A percentile compares a stretch with the other conserved stretches of the same genome.
Evolutionary conservation across 2,888 invertebrate genomes (phyloP).

Genomic region (Xylocampa areola): DNA sequence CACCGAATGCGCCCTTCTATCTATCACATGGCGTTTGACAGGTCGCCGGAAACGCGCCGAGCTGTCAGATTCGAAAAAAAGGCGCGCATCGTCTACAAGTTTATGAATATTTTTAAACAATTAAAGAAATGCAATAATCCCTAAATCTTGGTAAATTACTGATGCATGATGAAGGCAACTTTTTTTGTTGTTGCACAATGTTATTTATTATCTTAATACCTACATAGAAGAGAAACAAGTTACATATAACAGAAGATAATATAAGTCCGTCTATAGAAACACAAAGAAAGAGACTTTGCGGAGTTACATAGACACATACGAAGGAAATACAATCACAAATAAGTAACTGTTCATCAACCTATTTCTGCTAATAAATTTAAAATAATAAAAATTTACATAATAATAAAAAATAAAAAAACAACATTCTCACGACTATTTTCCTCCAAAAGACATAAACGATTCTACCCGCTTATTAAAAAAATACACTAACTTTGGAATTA

Average conservation of each 20-base stretch:
- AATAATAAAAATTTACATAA: neutral
- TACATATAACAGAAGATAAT: constrained; percentile 18
- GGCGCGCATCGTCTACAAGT: constrained; percentile 75
- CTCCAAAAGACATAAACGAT: constrained; percentile 27
- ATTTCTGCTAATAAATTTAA: neutral
- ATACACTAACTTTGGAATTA: constrained; percentile 33
- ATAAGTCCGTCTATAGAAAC: constrained; percentile 12
- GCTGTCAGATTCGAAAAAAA: constrained; percentile 86
- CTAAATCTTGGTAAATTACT: constrained; percentile 49
- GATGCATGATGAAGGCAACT: constrained; percentile 50
- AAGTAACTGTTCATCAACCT: neutral
- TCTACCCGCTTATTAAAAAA: constrained; percentile 41
- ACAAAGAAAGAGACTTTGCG: constrained; percentile 26
- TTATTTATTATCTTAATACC: constrained; percentile 24
- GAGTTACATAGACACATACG: constrained; percentile 1
- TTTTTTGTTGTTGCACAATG: constrained; percentile 61
- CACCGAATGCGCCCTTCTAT: constrained; percentile 88
- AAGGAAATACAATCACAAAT: neutral
- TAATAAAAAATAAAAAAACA: neutral
- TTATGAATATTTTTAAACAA: constrained; percentile 60
- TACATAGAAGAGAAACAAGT: constrained; percentile 13
- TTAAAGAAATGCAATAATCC: constrained; percentile 30
- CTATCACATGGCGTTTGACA: constrained; percentile 90
- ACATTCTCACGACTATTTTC: neutral
- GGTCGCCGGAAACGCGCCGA: constrained; percentile 85